phyloP scores from a whole-genome alignment of 2,797 vertebrate genomes.

The Sebastes hopkinsi region DNA sequence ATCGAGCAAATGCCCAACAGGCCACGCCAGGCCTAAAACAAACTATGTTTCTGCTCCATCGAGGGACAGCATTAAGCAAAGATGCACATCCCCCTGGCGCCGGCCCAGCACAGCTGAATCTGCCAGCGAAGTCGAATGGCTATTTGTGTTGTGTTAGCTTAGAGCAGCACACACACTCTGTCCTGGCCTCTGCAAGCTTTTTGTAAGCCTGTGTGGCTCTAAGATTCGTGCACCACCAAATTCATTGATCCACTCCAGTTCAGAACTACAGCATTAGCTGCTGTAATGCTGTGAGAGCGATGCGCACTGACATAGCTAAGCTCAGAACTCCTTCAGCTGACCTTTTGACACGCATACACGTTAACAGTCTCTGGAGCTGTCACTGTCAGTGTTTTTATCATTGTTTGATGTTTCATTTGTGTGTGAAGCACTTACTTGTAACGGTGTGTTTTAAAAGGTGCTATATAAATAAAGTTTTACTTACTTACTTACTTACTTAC shows the following conservation, averaged over 20 bases:
- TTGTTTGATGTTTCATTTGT: no score
- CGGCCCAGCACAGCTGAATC: conserved; percentile 38
- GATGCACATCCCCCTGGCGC: conserved; percentile 53
- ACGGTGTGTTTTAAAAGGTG: no score
- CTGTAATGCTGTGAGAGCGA: neutral
- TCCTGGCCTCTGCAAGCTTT: conserved; percentile 60
- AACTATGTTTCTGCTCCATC: conserved; percentile 62
- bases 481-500: no score
- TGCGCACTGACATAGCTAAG: neutral
- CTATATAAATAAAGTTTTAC: no score
- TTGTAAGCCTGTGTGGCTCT: conserved; percentile 59
- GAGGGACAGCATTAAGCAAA: conserved; percentile 63
- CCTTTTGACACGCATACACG: neutral
- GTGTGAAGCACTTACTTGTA: no score
- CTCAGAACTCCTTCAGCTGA: neutral
- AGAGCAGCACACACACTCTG: conserved; percentile 21
- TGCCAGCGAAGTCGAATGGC: conserved; percentile 67
- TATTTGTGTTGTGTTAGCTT: conserved; percentile 64
- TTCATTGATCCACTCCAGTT: conserved; percentile 76
- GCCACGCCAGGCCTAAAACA: conserved; percentile 63
- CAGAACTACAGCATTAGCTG: conserved; percentile 58
- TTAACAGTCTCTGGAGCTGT: neutral
- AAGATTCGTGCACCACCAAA: conserved; percentile 75
- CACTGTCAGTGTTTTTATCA: neutral
- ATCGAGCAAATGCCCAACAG: conserved; percentile 57